phyloP scores from a whole-genome alignment of 1,140 invertebrate genomes.

The Lucilia sericata region DNA sequence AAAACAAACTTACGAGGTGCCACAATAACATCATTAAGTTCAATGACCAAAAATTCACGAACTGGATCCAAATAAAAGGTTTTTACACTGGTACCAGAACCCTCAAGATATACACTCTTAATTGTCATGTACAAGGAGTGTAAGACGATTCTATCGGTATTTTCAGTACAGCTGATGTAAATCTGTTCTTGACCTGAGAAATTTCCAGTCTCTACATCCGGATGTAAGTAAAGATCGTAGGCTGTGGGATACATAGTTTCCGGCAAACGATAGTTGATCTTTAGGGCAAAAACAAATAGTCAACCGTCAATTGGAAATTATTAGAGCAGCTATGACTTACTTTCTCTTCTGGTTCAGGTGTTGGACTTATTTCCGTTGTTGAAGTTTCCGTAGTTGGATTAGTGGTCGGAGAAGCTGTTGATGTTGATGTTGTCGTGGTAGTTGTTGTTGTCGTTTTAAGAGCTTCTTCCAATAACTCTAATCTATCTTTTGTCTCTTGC shows the following conservation, averaged over 20 bases:
- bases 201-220: slow-evolving; percentile 76
- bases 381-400: slow-evolving; percentile 13
- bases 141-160: slow-evolving; percentile 75
- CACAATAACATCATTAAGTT: slow-evolving; percentile 51
- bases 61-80: slow-evolving; percentile 51
- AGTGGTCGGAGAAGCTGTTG: background rate
- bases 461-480: slow-evolving; percentile 54
- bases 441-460: slow-evolving; percentile 42
- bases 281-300: too few relatives aligned
- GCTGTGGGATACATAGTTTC: slow-evolving; percentile 75
- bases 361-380: background rate
- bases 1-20: slow-evolving; percentile 45
- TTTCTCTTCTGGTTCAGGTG: slow-evolving; percentile 4
- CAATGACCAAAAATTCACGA: slow-evolving; percentile 58
- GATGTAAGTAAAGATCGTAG: slow-evolving; percentile 83
- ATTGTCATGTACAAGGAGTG: slow-evolving; percentile 73
- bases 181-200: slow-evolving; percentile 81
- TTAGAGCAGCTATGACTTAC: background rate
- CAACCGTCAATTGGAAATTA: too few relatives aligned
- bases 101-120: slow-evolving; percentile 39
- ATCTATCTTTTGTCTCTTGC: slow-evolving; percentile 56
- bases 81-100: slow-evolving; percentile 40
- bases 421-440: slow-evolving; percentile 20
- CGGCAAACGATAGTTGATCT: slow-evolving; percentile 74
- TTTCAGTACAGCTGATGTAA: slow-evolving; percentile 70